These are phyloP conservation scores for Bactericera cockerelli DNA, from an alignment of 1,140 invertebrate species.

Conservation along the genomic window DNA sequence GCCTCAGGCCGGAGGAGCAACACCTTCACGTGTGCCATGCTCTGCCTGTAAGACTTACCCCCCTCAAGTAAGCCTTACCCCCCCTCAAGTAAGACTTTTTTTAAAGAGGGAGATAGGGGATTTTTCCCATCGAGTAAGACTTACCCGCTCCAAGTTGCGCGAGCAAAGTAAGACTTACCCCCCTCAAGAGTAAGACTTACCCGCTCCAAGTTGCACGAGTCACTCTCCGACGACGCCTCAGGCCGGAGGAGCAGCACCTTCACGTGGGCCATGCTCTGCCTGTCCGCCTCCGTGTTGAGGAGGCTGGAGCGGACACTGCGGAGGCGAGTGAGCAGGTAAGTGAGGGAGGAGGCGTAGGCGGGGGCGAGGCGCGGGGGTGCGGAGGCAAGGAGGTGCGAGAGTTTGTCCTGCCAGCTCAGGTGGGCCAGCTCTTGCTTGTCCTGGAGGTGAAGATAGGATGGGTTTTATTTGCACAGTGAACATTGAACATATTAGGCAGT, in stretches of 20 bases:
- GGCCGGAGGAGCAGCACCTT: neutral
- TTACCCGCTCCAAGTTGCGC: too few relatives aligned
- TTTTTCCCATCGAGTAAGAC: too few relatives aligned
- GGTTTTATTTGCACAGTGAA: too few relatives aligned
- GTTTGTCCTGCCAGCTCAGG: neutral
- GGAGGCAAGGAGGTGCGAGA: neutral
- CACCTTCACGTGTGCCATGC: neutral
- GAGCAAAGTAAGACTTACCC: too few relatives aligned
- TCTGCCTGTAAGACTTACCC: too few relatives aligned
- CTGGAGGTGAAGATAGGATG: neutral
- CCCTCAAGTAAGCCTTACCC: too few relatives aligned
- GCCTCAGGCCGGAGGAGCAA: neutral
- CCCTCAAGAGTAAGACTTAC: too few relatives aligned
- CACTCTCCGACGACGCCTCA: neutral
- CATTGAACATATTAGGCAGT: too few relatives aligned
- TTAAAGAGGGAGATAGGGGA: too few relatives aligned
- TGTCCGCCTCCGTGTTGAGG: neutral
- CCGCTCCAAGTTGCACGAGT: neutral
- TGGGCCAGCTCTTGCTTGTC: neutral
- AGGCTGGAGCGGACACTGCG: neutral
- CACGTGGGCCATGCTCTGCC: neutral
- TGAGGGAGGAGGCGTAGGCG: neutral
- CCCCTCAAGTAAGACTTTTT: too few relatives aligned
- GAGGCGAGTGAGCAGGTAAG: neutral
- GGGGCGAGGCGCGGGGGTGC: neutral